Base-by-base conservation (phyloP, 1,140 invertebrate genomes). In the Panonychus citri region DNA sequence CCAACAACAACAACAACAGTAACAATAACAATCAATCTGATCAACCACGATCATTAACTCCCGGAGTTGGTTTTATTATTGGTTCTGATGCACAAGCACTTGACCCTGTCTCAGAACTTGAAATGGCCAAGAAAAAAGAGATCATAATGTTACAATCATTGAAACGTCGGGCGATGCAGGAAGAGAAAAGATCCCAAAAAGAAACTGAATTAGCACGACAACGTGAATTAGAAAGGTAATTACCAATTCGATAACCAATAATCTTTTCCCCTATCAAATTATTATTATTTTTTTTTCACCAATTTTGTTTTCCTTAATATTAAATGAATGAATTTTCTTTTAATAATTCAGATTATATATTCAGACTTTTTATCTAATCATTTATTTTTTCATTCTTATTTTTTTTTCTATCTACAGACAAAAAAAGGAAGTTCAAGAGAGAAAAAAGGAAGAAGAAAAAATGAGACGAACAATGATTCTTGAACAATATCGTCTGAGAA, bases 401-500 rank as follows among this genome's bases (percentile, higher is more conserved):
- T 19, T 19, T 24, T 46, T 24, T 15, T 19, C 7, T 34, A 5
- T 54, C 17, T 4, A 19, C 48, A 83, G 84, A 62, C 68, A 77
- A 37, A 86, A 88, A 68, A 79, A 81, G 61, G 90, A 96, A 64
- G 80, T 87, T 62, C 79, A 81, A 62, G 74, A 77, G 42, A 75
- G 80, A 51, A 87, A 90, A 66, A 90, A 89, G 69, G 83, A 87
- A 61, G 88, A 95, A 66, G 89, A 95, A 67, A 80, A 81, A 65
- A 76, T 80, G 37, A 75, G 86, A 62, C 72, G 90, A 58, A 81
- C 87, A 59, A 75, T 76, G 58, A 96, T 96, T 68, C 76, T 94
- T 61, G 86, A 93, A 67, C 82, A 90, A 67, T 87, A 96, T 72
- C 86, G 89, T 71, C 76, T 93, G 62, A 88, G 93, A 66, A 96